phyloP scores from a whole-genome alignment of 2,888 invertebrate genomes.

The Polydrusus pterygomalis region DNA sequence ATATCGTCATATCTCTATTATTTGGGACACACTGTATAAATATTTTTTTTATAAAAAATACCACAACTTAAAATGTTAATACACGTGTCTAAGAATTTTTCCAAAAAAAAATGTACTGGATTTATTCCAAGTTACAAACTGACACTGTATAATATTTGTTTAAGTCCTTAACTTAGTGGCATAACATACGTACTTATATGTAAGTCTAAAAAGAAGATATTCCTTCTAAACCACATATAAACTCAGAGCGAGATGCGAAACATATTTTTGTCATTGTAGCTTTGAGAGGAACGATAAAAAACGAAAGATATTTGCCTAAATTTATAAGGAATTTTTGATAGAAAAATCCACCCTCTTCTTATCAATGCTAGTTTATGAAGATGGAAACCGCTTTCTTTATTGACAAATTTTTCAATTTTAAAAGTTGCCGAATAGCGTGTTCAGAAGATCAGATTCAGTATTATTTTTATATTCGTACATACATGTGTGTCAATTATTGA shows the following conservation, averaged over 20 bases:
- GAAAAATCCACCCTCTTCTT: background rate
- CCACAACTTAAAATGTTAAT: too few species aligned
- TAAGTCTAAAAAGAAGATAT: background rate
- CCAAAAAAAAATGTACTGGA: too few species aligned
- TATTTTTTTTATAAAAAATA: too few species aligned
- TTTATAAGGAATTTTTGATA: background rate
- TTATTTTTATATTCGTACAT: too few species aligned
- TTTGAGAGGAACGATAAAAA: background rate
- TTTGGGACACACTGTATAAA: too few species aligned
- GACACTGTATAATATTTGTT: too few species aligned
- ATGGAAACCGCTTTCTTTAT: background rate
- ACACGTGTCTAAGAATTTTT: too few species aligned
- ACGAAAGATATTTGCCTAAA: background rate
- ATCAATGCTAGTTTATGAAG: background rate
- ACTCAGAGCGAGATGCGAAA: background rate
- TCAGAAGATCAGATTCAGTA: background rate
- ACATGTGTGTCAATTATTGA: too few species aligned
- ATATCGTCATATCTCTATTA: too few species aligned
- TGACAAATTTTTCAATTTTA: background rate
- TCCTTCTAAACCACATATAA: background rate
- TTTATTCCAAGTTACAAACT: too few species aligned
- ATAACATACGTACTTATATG: too few species aligned
- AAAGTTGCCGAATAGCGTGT: background rate
- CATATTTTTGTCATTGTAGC: background rate
- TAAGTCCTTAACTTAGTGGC: too few species aligned